These are phyloP conservation scores for Xenopus laevis DNA, from an alignment of 2,113 vertebrate species.

Conservation along the genomic window DNA sequence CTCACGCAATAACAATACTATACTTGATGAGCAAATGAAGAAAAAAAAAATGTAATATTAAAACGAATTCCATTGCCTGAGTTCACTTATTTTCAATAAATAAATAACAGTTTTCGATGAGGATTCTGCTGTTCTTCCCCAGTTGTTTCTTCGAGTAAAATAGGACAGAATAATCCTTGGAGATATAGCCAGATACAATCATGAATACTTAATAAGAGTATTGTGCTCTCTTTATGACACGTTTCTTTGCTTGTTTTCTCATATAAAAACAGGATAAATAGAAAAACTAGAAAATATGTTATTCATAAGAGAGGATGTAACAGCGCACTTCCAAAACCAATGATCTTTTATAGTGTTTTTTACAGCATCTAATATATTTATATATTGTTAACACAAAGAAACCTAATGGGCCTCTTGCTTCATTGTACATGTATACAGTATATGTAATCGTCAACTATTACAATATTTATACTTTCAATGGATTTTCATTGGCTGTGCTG, in stretches of 20 bases:
- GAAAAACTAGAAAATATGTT: constrained; percentile 1
- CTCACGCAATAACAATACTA: neutral
- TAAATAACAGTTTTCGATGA: constrained; percentile 10
- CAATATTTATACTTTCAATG: no score
- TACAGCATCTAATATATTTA: neutral
- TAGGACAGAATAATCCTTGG: constrained; percentile 41
- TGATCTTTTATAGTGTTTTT: neutral
- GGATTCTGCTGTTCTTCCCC: constrained; percentile 19
- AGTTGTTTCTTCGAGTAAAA: constrained; percentile 24
- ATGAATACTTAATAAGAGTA: constrained; percentile 44
- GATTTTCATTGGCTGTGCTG: no score
- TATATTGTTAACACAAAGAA: neutral
- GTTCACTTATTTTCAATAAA: constrained; percentile 8
- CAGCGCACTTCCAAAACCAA: neutral
- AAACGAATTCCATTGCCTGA: neutral
- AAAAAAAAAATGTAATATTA: neutral
- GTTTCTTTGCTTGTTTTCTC: constrained; percentile 15
- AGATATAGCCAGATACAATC: constrained; percentile 42
- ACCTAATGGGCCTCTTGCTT: neutral
- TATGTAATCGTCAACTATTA: no score
- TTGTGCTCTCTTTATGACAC: constrained; percentile 31
- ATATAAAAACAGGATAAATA: constrained; percentile 36
- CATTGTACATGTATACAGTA: no score
- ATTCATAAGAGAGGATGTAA: neutral
- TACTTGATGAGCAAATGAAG: neutral